Evolutionary conservation across 2,888 invertebrate species (phyloP).

Genomic region (Amphipoea lucens): DNA sequence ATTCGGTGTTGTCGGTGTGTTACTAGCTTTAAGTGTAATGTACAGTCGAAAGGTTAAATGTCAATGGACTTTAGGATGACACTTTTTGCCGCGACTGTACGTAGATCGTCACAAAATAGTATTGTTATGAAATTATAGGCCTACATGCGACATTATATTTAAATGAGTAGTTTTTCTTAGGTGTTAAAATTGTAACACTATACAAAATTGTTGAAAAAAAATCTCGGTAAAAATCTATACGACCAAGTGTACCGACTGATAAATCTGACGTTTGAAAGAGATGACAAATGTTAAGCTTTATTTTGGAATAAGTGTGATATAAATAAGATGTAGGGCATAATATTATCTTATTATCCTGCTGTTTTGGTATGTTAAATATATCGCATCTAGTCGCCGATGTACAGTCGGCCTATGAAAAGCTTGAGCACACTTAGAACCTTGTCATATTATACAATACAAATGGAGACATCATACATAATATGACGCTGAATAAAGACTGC

Average conservation of each 20-base stretch:
- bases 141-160: constrained; percentile 28
- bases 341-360: constrained; percentile 11
- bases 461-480: neutral
- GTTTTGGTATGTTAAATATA: constrained; percentile 24
- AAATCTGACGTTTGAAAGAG: constrained; percentile 9
- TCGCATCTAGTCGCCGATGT: constrained; percentile 43
- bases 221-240: constrained; percentile 13
- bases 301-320: constrained; percentile 26
- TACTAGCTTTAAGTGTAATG: constrained; percentile 58
- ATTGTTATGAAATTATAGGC: constrained; percentile 47
- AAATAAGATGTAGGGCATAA: constrained; percentile 22
- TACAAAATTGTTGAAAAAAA: neutral
- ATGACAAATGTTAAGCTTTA: constrained; percentile 10
- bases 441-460: neutral
- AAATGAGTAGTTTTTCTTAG: constrained; percentile 8
- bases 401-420: constrained; percentile 19
- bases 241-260: constrained; percentile 40
- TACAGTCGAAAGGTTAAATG: constrained; percentile 36
- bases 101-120: constrained; percentile 51
- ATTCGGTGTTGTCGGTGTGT: constrained; percentile 37
- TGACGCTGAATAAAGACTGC: too few relatives aligned
- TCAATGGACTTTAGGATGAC: constrained; percentile 5
- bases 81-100: constrained; percentile 32
- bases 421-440: constrained; percentile 1
- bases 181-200: neutral